Base-by-base conservation (phyloP, 30 jellyfish, hydroid and myxozoan species). In the Mastigias papua region DNA sequence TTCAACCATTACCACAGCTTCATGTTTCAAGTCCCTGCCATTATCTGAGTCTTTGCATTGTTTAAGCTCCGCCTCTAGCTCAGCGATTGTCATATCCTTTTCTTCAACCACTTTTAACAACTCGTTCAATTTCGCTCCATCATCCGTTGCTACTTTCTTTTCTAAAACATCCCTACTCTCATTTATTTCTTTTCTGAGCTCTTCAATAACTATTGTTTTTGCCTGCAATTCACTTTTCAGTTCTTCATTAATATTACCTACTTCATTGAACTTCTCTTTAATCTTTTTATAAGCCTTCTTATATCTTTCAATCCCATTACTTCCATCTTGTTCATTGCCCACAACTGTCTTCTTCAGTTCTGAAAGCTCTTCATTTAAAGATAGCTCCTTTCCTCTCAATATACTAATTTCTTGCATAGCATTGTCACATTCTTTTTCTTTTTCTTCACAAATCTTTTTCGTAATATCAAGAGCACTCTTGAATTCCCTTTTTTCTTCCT, bases 361-460 rank as follows among this genome's bases (percentile, higher is more conserved):
- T 26, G 25, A 27, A 15, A 69, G 1, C 33, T 69, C 42, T 1
- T 72, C 83, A 23, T 32, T 35, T 42, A 72, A 37, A 15, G 29
- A 9, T 11, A 20, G 0, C 68, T 72, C 83, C 1, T 23, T 65
- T 0, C 33, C 57, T 34, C 26, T 65, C 23, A 62, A 34, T 68
- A 7, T 78, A 8, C 49, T 57, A n/a, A 82, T 15, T 69, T 69
- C 78, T 34, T 20, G 23, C 49, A 25, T 35, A 33, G 21, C n/a
- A 33, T 15, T 22, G 33, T 5, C 62, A 28, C 61, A 23, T 28
- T 32, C 82, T 61, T 84, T 37, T 70, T 70, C 76, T 23, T 42
- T 70, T 21, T 69, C 83, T 1, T 91, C 95, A 21, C 69, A 23
- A 6, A 58, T 90, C 23, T 50, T 58, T 32, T 54, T 79, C 78